A percentile compares a stretch with the other conserved stretches of the same genome.
Conservation (phyloP, 2,888 invertebrate species). For the Scaptomyza flava region DNA sequence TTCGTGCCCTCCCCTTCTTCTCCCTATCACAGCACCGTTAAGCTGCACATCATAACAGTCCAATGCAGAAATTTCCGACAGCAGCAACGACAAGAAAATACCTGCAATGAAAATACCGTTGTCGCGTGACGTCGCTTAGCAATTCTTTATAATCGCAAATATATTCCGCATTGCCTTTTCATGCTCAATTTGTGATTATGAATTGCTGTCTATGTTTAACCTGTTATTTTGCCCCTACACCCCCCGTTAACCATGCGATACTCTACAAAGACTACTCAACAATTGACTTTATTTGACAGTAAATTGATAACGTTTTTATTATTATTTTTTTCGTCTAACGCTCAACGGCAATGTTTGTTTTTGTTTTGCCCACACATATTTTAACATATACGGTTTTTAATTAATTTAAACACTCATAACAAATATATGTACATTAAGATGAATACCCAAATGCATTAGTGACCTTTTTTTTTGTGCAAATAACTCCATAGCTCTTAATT, state of each 20-base stretch:
- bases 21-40: neutral
- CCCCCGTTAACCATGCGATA: neutral
- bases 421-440: neutral
- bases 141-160: slow-evolving; percentile 47
- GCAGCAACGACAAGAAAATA: slow-evolving; percentile 2
- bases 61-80: slow-evolving; percentile 27
- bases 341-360: slow-evolving; percentile 26
- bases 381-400: slow-evolving; percentile 25
- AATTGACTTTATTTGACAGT: slow-evolving; percentile 40
- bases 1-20: neutral
- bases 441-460: slow-evolving; percentile 18
- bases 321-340: slow-evolving; percentile 3
- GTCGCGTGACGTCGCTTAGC: slow-evolving; percentile 66
- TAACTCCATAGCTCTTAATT: slow-evolving; percentile 11
- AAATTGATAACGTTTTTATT: slow-evolving; percentile 41
- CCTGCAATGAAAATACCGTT: slow-evolving; percentile 43
- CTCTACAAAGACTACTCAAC: slow-evolving; percentile 3
- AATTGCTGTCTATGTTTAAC: slow-evolving; percentile 40
- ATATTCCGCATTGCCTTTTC: slow-evolving; percentile 50
- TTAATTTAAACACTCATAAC: slow-evolving; percentile 5
- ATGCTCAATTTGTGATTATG: slow-evolving; percentile 57
- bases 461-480: slow-evolving; percentile 9
- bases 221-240: slow-evolving; percentile 5
- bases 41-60: slow-evolving; percentile 21
- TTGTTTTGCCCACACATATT: slow-evolving; percentile 2